A percentile compares a stretch with the other conserved stretches of the same genome.
Evolutionary conservation across 2,797 vertebrate genomes (phyloP).

Genomic region (Cirrhinus molitorella): DNA sequence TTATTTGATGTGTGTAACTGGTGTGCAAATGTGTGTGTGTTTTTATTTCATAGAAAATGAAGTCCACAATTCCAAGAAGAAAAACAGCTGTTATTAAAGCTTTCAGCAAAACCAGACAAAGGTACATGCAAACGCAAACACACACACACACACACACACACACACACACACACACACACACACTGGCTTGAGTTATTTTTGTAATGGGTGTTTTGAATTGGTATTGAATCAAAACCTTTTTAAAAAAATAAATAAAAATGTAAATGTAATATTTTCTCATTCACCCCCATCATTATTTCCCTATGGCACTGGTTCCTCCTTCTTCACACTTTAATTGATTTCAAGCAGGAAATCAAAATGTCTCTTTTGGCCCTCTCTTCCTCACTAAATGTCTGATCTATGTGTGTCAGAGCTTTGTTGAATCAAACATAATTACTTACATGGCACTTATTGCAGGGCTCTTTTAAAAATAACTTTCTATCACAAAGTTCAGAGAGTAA

Average conservation of each 20-base stretch:
- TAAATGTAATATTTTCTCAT: not conserved
- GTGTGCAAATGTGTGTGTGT: constrained; percentile 10
- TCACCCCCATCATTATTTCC: not conserved
- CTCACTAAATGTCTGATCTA: not conserved
- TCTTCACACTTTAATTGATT: not conserved
- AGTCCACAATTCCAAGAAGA: constrained; percentile 48
- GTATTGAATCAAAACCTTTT: not conserved
- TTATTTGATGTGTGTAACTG: not conserved
- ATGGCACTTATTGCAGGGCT: not conserved
- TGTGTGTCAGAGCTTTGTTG: not conserved
- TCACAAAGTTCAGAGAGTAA: not conserved
- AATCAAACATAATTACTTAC: not conserved
- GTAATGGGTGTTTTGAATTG: not conserved
- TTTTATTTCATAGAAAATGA: constrained; percentile 49
- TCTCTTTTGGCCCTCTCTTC: not conserved
- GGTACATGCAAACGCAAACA: not conserved
- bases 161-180: not conserved
- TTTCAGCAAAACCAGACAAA: constrained; percentile 50
- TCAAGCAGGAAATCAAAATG: not conserved
- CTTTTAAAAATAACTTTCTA: not conserved
- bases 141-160: not conserved
- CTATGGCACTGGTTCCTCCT: not conserved
- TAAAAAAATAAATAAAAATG: not conserved
- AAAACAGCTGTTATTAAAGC: constrained; percentile 41
- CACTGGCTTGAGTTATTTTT: not conserved